Evolutionary conservation across 2,888 invertebrate species (phyloP), one percentile per base, ranked within the genome.

Genomic region (Hydriomena furcata): DNA sequence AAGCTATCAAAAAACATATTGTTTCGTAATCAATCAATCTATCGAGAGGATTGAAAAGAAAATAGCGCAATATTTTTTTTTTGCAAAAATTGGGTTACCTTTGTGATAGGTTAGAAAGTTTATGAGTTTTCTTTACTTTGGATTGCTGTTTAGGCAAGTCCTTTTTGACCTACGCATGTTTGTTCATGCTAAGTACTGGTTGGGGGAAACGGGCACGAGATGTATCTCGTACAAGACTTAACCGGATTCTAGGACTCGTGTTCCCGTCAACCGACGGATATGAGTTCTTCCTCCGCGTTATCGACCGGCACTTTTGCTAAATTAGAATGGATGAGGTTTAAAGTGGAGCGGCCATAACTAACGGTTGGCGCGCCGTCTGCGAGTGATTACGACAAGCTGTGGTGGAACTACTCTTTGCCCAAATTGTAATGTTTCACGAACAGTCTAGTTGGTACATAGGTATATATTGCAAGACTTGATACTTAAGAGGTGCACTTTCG

Each of bases 241-340:
- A 47, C 47, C 35, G 38, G 44, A 44, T 60, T 71, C 64, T 60
- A 61, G 52, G 56, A 58, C 40, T 46, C 54, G 49, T 60, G 62
- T 63, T 63, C 63, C 76, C 68, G 68, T 67, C 71, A 62, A 68
- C 68, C 73, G 70, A 69, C 88, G 89, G 89, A 90, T 84, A 88
- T 88, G 86, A 87, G 78, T 82, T 73, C 87, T 84, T 89, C 89
- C 88, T 87, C 86, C 73, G 68, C 77, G 76, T 79, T 84, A 89
- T 90, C 89, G 89, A 84, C 81, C 85, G 86, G 83, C 87, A 88
- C 87, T 90, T 88, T 82, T 85, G 83, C 81, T 89, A 84, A 86
- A 90, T 90, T 90, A 88, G 83, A 88, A 90, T 88, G 85, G 87
- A 90, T 87, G 89, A 88, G 84, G 82, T 84, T 86, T 89, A 87